Conservation (phyloP, 1,140 invertebrate genomes). For the Drosophila leontia region DNA sequence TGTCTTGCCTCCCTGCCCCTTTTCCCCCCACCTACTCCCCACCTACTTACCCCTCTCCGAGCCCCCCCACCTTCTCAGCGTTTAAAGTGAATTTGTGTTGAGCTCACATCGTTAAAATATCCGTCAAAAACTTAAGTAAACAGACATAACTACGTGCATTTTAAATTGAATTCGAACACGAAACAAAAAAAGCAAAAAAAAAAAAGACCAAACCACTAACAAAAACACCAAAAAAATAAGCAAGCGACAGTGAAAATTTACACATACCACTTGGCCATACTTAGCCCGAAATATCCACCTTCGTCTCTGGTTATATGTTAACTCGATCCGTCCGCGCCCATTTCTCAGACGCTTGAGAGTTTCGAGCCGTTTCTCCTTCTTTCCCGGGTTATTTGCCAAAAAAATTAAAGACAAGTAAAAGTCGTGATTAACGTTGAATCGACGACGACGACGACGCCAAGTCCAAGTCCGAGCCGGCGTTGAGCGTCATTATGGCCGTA, state of each 20-base stretch:
- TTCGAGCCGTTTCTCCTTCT: conserved; percentile 46
- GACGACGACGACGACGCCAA: conserved; percentile 20
- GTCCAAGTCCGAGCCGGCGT: conserved; percentile 18
- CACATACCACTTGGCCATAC: conserved; percentile 61
- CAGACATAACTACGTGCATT: conserved; percentile 84
- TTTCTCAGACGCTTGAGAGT: conserved; percentile 48
- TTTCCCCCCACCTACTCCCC: neutral
- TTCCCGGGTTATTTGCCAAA: conserved; percentile 75
- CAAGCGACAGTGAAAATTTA: conserved; percentile 81
- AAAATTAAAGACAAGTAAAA: conserved; percentile 84
- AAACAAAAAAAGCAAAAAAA: conserved; percentile 40
- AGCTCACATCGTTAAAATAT: conserved; percentile 85
- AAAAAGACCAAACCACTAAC: conserved; percentile 26
- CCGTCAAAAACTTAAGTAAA: conserved; percentile 84
- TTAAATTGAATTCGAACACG: conserved; percentile 82
- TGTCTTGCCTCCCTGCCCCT: conserved; percentile 17
- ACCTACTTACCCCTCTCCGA: neutral
- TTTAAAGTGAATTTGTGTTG: conserved; percentile 85
- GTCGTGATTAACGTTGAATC: conserved; percentile 83
- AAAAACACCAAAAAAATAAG: conserved; percentile 60
- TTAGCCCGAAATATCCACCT: conserved; percentile 47
- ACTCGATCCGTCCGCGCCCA: conserved; percentile 77
- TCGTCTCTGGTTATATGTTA: conserved; percentile 38
- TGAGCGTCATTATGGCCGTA: conserved; percentile 75
- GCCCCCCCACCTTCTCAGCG: conserved; percentile 10